Base-by-base conservation (phyloP, 2,888 invertebrate species). In the Ormyrus thymus region DNA sequence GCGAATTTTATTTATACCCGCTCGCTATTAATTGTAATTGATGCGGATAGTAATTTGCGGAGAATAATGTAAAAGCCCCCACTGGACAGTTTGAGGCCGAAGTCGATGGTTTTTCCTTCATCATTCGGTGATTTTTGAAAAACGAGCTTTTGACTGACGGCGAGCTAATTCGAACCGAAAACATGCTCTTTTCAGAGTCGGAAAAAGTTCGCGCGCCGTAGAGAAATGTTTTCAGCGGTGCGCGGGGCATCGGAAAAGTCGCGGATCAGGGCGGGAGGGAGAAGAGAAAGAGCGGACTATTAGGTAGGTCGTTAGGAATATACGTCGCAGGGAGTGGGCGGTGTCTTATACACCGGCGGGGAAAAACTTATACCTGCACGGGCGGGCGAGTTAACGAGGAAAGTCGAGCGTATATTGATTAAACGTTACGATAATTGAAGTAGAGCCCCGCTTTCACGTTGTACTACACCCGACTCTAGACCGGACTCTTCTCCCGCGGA, bases 391-490 rank as follows among this genome's bases (percentile, higher is more conserved):
- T 46, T 80, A 76, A 80, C 73, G 76, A 76, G 76, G 56, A 80
- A 76, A 80, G 72, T 80, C 76, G 53, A 76, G 66, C 72, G 69
- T 80, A 80, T 76, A 76, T 80, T 76, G 80, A 80, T 80, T 80
- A 76, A 76, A 69, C 76, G 76, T 79, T 76, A 80, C 76, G 80
- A 80, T 80, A 76, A 80, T 76, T 76, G 76, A 80, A 76, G 73
- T 50, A 48, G 62, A 76, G 79, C 46, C 11, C 69, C 46, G 71
- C 68, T 72, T 76, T 79, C 65, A 51, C 70, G 43, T 58, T 68
- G 61, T 59, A 50, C 45, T n/a, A 53, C 73, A 58, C 50, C 13
- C 8, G 70, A 45, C 55, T 62, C 43, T 7, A 58, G 59, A 61
- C 61, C 50, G 7, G 7, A 29, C 9, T 46, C 62, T 64, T 53